Percentiles rank a stretch among this genome's conserved stretches.
phyloP scores from a whole-genome alignment of 2,113 vertebrate species.

The Cervus canadensis region DNA sequence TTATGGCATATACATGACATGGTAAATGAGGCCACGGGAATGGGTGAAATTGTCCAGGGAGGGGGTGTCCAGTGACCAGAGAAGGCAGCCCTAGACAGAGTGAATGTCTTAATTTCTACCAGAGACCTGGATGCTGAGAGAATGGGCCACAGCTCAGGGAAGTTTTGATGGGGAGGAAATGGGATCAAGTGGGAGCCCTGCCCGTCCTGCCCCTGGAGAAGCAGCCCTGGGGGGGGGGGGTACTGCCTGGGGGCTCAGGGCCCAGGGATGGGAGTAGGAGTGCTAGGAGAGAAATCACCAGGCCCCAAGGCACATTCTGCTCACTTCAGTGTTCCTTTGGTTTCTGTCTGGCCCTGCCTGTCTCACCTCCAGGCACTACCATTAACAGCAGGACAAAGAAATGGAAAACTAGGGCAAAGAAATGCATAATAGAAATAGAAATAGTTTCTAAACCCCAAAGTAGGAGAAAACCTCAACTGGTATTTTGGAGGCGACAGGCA shows the following conservation, averaged over 20 bases:
- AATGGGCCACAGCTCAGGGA: neutral
- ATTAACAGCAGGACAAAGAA: constrained; percentile 31
- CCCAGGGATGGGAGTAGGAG: neutral
- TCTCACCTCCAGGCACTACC: neutral
- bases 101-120: neutral
- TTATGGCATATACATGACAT: neutral
- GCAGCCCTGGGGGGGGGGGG: neutral
- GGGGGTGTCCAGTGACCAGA: neutral
- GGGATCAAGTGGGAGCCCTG: neutral
- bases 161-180: neutral
- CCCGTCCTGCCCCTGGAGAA: neutral
- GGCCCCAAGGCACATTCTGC: neutral
- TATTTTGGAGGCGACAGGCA: constrained; percentile 32
- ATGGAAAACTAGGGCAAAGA: constrained; percentile 41
- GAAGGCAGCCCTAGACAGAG: neutral
- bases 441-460: constrained; percentile 53
- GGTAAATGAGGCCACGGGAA: neutral
- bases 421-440: constrained; percentile 47
- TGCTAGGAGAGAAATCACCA: neutral
- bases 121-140: neutral
- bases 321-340: neutral
- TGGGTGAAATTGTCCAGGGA: neutral
- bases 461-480: constrained; percentile 55
- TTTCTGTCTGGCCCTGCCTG: neutral
- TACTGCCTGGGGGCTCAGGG: neutral